phyloP scores from a whole-genome alignment of 2,797 vertebrate species.

The Naso thynnoides region DNA sequence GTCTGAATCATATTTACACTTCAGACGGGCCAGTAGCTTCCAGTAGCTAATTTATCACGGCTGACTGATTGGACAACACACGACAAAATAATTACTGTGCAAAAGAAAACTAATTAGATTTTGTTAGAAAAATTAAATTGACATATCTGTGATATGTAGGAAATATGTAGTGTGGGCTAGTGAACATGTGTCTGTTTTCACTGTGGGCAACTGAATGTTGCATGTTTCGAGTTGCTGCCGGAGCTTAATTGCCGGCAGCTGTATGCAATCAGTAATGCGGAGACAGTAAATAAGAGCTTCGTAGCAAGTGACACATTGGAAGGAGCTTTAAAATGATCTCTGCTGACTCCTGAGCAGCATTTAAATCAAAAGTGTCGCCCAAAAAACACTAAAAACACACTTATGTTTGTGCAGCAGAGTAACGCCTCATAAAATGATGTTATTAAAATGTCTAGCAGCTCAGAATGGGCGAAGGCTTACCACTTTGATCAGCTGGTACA shows the following conservation, averaged over 20 bases:
- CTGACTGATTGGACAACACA: conserved; percentile 42
- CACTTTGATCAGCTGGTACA: background rate
- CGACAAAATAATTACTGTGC: conserved; percentile 31
- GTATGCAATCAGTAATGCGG: conserved; percentile 77
- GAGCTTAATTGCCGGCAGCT: conserved; percentile 75
- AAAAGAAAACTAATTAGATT: conserved; percentile 21
- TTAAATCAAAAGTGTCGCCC: conserved; percentile 17
- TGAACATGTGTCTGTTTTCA: conserved; percentile 12
- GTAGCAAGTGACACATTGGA: conserved; percentile 39
- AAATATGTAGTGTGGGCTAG: background rate
- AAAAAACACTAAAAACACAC: conserved; percentile 26
- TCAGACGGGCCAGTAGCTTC: conserved; percentile 44
- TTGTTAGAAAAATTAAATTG: background rate
- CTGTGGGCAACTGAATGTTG: conserved; percentile 12
- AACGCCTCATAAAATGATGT: conserved; percentile 1
- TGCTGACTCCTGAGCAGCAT: conserved; percentile 41
- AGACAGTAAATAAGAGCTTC: conserved; percentile 64
- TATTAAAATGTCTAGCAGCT: conserved; percentile 19
- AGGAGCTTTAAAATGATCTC: conserved; percentile 48
- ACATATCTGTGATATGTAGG: background rate
- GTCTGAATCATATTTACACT: conserved; percentile 66
- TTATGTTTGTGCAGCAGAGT: background rate
- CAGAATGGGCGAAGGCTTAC: background rate
- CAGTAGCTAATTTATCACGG: conserved; percentile 37
- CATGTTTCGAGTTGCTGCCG: conserved; percentile 35